A percentile compares a stretch with the other conserved stretches of the same genome.
Evolutionary conservation across 2,888 invertebrate genomes (phyloP).

Genomic region (Calameuta pallipes): DNA sequence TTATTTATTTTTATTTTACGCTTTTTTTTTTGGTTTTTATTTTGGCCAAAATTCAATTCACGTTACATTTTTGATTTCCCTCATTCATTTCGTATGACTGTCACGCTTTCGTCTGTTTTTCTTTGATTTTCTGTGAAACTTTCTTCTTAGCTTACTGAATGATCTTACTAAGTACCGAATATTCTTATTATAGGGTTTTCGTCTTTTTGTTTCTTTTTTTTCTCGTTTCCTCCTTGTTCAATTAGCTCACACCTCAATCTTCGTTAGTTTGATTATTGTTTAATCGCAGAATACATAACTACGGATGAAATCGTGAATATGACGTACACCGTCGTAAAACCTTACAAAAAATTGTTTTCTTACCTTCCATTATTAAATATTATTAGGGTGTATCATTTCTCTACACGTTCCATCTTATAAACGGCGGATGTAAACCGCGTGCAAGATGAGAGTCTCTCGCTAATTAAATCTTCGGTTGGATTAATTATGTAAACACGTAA

Average conservation of each 20-base stretch:
- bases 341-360: neutral
- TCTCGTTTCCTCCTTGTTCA: neutral
- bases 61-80: neutral
- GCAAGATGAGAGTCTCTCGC: neutral
- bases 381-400: neutral
- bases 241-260: neutral
- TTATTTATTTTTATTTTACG: neutral
- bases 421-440: neutral
- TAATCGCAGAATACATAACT: neutral
- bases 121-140: neutral
- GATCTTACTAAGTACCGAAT: neutral
- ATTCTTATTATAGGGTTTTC: neutral
- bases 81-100: neutral
- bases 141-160: neutral
- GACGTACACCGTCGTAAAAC: neutral
- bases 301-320: neutral
- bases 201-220: neutral
- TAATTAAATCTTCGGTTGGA: neutral
- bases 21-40: conserved; percentile 2
- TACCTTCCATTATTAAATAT: neutral
- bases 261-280: neutral
- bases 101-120: neutral
- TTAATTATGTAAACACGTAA: neutral
- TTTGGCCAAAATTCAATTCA: neutral
- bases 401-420: neutral